Evolutionary conservation across 2,113 vertebrate species (phyloP), one percentile per base, ranked within the genome.

Genomic region (Catharus bicknelli): DNA sequence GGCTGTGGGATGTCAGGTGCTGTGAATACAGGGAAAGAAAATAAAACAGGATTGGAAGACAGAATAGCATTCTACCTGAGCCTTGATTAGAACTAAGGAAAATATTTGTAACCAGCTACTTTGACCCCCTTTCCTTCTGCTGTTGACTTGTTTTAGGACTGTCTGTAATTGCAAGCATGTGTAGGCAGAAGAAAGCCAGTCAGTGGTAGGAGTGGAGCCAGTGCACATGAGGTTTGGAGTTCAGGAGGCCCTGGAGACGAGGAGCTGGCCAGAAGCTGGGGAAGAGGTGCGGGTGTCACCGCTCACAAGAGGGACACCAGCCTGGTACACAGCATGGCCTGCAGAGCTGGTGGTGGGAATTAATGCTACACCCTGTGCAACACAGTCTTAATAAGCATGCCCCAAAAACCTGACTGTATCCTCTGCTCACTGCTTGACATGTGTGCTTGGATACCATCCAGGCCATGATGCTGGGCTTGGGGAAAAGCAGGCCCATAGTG

Each of bases 271-370:
- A 29, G 70, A 63, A 45, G 43, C 32, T 17, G 50, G 21, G 63
- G 27, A 83, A 64, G 9, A 12, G 54, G 14, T 29, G 5, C 0
- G 0, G 23, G 4, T 47, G 29, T 62, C 62, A 13, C n/a, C 0
- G 0, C 36, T 36, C 18, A 2, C 48, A 30, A 45, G 50, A 62
- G 38, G 42, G 16, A 43, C 15, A 26, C 11, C 75, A 72, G 53
- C 51, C 38, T 59, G 53, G 54, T 54, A 47, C 16, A 62, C 15
- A 74, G 73, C 25, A 36, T 63, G n/a, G 25, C 25, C 61, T 73
- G n/a, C 83, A 66, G 72, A 48, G 47, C 25, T 63, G 9, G 7
- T 68, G 42, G 21, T 51, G 61, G 18, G 76, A 61, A 47, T 75
- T 67, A 63, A 27, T 63, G 26, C 20, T 51, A 3, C 14, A 30